These are phyloP conservation scores for Sorex fumeus DNA, from an alignment of 2,113 vertebrate species.

Conservation along the genomic window DNA sequence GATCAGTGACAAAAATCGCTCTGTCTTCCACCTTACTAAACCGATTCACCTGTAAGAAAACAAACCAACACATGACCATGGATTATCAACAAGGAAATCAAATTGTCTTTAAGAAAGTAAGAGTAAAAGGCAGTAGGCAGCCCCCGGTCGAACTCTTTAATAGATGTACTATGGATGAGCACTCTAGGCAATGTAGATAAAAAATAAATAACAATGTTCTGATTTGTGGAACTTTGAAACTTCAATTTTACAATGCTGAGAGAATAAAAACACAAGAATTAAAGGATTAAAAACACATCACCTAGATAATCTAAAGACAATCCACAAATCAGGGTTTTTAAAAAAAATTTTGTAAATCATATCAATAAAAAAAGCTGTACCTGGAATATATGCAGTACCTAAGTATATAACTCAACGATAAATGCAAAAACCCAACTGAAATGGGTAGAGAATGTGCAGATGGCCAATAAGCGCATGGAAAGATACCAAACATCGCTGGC, in stretches of 20 bases:
- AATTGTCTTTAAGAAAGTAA: neutral
- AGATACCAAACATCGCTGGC: neutral
- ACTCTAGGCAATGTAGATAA: neutral
- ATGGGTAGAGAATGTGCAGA: neutral
- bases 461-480: neutral
- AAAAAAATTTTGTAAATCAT: slow-evolving; percentile 52
- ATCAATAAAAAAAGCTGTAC: neutral
- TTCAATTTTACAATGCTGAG: neutral
- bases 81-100: neutral
- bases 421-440: neutral
- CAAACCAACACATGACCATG: slow-evolving; percentile 1
- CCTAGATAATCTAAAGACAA: neutral
- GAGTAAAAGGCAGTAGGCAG: neutral
- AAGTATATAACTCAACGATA: slow-evolving; percentile 22
- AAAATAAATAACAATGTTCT: neutral
- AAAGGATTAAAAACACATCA: neutral
- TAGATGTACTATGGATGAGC: neutral
- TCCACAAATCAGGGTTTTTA: neutral
- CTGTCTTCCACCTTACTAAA: slow-evolving; percentile 97
- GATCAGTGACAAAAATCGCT: slow-evolving; percentile 96
- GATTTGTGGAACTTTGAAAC: neutral
- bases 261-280: neutral
- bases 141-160: neutral
- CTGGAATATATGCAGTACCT: neutral
- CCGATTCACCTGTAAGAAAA: slow-evolving; percentile 94